Base-by-base conservation (phyloP, 1,140 invertebrate genomes). In the Drosophila serrata region DNA sequence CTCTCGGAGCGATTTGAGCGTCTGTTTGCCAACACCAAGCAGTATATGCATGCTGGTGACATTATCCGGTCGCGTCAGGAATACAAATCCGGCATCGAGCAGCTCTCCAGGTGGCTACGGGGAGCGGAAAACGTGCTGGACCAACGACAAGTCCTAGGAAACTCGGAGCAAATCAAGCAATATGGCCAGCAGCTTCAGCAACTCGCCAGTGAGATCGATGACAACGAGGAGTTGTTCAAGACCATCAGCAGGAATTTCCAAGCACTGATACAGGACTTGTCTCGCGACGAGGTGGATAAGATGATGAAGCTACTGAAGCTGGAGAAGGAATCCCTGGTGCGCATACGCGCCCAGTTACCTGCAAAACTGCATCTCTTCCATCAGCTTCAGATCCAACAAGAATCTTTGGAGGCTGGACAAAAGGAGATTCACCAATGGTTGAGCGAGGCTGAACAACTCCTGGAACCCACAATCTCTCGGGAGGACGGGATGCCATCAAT, bases 231-330 rank as follows among this genome's bases (percentile, higher is more conserved):
- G 67, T 92, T 98, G 1, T 99, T 98, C 92, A 98, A 98, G 92
- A 95, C 94, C 49, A 95, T 97, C 37, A 97, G 97, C 80, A 97
- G 97, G 91, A 97, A 96, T 51, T 98, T 98, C 92, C 98, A 99
- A 93, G 95, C 95, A 7, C 94, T 99, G 1, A 97, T 99, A 17
- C 97, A 96, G 78, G 97, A 99, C 91, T 93, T 98, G n/a, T 96
- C 96, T 0, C 95, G 97, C 22, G 97, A 98, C 39, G 97, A 98
- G 85, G 97, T 99, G 4, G 97, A 98, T 72, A 94, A 94, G 51
- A 98, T 98, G 95, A 97, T 99, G 96, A 95, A 95, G 40, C 96
- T 96, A 3, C 92, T 99, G 27, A 99, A 99, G 91, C 96, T 96
- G 81, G 96, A 98, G 81, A 98, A 98, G 93, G 98, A 98, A 93